Evolutionary conservation across 2,113 vertebrate species (phyloP).

Genomic region (Grus americana): DNA sequence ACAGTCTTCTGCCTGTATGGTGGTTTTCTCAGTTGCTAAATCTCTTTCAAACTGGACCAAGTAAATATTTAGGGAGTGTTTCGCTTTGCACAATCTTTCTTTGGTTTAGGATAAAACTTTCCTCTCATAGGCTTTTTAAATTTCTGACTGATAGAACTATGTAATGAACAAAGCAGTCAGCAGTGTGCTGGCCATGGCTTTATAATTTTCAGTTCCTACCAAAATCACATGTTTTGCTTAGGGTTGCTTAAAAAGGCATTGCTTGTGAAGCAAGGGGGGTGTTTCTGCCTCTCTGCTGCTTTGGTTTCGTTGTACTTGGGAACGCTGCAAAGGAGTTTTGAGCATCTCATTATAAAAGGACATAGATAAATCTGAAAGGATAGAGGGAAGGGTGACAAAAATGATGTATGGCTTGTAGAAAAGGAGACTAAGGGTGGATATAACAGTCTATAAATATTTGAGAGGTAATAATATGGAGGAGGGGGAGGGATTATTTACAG

Average conservation of each 20-base stretch:
- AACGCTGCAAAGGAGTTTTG: conserved; percentile 2
- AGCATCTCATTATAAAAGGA: conserved; percentile 75
- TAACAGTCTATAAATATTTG: conserved; percentile 83
- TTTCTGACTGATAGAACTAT: background rate
- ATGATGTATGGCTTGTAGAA: conserved; percentile 73
- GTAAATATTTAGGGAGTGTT: background rate
- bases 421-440: conserved; percentile 72
- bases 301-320: background rate
- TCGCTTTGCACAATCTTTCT: fast-evolving
- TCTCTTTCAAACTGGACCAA: background rate
- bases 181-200: background rate
- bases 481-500: conserved; percentile 78
- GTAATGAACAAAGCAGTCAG: background rate
- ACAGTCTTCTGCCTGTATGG: background rate
- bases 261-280: background rate
- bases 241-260: background rate
- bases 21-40: background rate
- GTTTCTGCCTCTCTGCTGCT: background rate
- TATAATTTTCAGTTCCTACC: background rate
- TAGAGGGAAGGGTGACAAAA: conserved; percentile 74
- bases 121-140: background rate
- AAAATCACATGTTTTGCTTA: fast-evolving
- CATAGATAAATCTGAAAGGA: conserved; percentile 76
- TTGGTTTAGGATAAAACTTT: background rate
- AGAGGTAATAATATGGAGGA: conserved; percentile 77